These are phyloP conservation scores for Alviniconcha marisindica DNA, from an alignment of 1,140 invertebrate genomes.

Conservation along the genomic window DNA sequence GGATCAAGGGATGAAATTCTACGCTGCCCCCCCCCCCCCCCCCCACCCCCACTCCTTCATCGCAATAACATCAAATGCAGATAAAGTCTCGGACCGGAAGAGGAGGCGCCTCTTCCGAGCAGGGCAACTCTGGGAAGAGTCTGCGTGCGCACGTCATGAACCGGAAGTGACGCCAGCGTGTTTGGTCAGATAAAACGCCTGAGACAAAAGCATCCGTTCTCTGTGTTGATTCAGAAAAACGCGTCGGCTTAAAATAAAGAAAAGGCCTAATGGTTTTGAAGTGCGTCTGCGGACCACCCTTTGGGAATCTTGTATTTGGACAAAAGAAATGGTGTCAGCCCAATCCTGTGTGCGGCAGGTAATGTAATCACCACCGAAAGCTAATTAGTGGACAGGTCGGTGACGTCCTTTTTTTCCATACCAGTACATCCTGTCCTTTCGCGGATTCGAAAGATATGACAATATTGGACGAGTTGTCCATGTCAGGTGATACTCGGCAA, in stretches of 20 bases:
- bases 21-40: too few species aligned
- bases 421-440: too few species aligned
- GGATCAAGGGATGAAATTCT: too few species aligned
- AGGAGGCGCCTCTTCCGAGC: background rate
- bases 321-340: background rate
- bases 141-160: slow-evolving; percentile 14
- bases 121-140: background rate
- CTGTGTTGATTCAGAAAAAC: background rate
- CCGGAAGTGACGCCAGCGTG: slow-evolving; percentile 4
- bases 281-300: background rate
- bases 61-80: background rate
- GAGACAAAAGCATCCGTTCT: slow-evolving; percentile 18
- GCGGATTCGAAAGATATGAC: too few species aligned
- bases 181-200: slow-evolving; percentile 28
- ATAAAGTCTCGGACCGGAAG: slow-evolving; percentile 12
- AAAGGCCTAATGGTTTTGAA: slow-evolving; percentile 1
- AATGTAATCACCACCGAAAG: background rate
- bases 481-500: too few species aligned
- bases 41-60: too few species aligned
- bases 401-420: too few species aligned
- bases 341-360: background rate
- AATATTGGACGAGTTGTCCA: too few species aligned
- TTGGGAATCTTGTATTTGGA: background rate
- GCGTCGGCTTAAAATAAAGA: background rate
- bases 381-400: too few species aligned